Percentiles rank a stretch among this genome's conserved stretches.
Evolutionary conservation across 2,113 vertebrate genomes (phyloP).

Genomic region (Caretta caretta): DNA sequence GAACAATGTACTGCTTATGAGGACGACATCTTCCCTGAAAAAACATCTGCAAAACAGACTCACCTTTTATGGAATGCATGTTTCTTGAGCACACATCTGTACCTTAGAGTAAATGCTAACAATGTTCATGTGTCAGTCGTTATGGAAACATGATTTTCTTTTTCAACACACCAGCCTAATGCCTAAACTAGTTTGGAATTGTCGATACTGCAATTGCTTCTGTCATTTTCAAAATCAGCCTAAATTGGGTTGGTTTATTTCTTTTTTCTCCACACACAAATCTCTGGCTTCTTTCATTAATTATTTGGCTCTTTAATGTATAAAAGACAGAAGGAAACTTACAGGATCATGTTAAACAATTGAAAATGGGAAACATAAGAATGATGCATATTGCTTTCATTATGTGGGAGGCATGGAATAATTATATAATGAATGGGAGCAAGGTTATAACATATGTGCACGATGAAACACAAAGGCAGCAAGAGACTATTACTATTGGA

Average conservation of each 20-base stretch:
- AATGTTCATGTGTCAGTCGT: neutral
- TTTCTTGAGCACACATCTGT: neutral
- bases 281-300: neutral
- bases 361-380: neutral
- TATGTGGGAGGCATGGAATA: neutral
- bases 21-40: neutral
- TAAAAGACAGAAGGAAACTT: neutral
- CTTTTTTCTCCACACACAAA: neutral
- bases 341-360: neutral
- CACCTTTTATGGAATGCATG: neutral
- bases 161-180: neutral
- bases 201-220: slow-evolving; percentile 4
- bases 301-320: slow-evolving; percentile 2
- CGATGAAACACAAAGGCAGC: neutral
- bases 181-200: slow-evolving; percentile 17
- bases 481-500: rapidly evolving
- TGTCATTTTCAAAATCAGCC: neutral
- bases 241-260: neutral
- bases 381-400: rapidly evolving
- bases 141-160: slow-evolving; percentile 56
- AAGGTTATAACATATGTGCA: neutral
- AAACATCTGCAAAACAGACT: slow-evolving; percentile 57
- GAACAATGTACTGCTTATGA: slow-evolving; percentile 68
- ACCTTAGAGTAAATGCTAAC: neutral
- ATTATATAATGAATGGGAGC: neutral